Conservation (phyloP, 2,797 vertebrate species). For the Falco naumanni region DNA sequence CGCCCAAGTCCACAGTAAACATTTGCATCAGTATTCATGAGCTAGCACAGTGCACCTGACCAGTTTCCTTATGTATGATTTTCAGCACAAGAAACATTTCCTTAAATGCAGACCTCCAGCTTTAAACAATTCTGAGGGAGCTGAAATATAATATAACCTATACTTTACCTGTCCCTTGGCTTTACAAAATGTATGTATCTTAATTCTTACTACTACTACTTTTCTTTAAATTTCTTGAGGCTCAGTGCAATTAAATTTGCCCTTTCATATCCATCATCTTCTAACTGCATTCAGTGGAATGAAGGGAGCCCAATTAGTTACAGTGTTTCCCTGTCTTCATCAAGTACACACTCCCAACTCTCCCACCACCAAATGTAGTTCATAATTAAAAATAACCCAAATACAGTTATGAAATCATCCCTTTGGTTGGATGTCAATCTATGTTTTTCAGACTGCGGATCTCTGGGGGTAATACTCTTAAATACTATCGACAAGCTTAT, state of each 20-base stretch:
- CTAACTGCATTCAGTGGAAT: not conserved
- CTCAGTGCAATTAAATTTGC: not conserved
- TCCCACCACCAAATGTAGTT: not conserved
- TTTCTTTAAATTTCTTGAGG: not conserved
- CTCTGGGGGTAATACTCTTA: not conserved
- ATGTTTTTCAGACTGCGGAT: not conserved
- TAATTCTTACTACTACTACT: not conserved
- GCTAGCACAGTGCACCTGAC: not conserved
- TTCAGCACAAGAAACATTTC: not conserved
- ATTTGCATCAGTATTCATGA: not conserved
- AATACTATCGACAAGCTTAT: not conserved
- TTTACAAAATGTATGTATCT: not conserved
- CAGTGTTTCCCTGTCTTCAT: not conserved
- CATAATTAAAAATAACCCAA: not conserved
- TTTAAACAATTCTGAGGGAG: not conserved
- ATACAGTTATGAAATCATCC: not conserved
- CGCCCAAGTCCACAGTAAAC: not conserved
- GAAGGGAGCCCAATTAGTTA: not conserved
- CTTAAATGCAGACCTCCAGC: not conserved
- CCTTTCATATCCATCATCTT: not conserved
- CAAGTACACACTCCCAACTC: rapidly evolving
- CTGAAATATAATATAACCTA: not conserved
- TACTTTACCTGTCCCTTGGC: not conserved
- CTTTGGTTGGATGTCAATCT: not conserved
- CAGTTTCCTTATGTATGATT: not conserved